Base-by-base conservation (phyloP, 2,888 invertebrate genomes). In the Latrodectus elegans region DNA sequence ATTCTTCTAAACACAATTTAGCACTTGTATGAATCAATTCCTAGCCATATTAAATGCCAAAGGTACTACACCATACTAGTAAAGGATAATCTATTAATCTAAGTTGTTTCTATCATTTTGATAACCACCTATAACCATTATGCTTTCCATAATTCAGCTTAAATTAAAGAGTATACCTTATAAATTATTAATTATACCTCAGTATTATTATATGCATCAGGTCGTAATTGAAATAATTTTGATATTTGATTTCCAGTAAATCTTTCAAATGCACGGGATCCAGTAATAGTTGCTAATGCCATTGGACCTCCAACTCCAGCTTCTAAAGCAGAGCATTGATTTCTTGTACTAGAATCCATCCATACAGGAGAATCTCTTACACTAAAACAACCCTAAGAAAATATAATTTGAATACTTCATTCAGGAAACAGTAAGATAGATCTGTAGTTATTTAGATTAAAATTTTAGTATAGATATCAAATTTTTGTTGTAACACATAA, bases 191-290 rank as follows among this genome's bases (percentile, higher is more conserved):
- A 60, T 6, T 64, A 53, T 67, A 90, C 90, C 79, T 96, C 95
- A 0, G 98, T 95, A 77, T 95, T 94, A 90, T 94, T 94, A 92
- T 96, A 97, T 1, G 94, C 94, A 89, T 95, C 94, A 14, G 94
- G 94, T 90, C 94, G 94, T 0, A 94, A 95, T 91, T 96, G 95
- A 90, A 93, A 94, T 90, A 99, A 94, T 94, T 98, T 99, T 60
- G 96, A 95, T 91, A 99, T 98, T 93, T 99, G 99, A 4, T 96
- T 94, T 4, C 97, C 99, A 0, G 99, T 98, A 93, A 98, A 99
- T 83, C 97, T 94, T 92, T 97, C 97, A 93, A 96, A 97, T 0
- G 96, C 97, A 88, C 95, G 93, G 0, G 97, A 97, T 0, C 97
- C 97, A 9, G 97, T 97, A 77, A 96, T 94, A 91, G 94, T 94